A percentile compares a stretch with the other conserved stretches of the same genome.
Conservation (phyloP, 2,797 vertebrate species). For the Sitta carolinensis region DNA sequence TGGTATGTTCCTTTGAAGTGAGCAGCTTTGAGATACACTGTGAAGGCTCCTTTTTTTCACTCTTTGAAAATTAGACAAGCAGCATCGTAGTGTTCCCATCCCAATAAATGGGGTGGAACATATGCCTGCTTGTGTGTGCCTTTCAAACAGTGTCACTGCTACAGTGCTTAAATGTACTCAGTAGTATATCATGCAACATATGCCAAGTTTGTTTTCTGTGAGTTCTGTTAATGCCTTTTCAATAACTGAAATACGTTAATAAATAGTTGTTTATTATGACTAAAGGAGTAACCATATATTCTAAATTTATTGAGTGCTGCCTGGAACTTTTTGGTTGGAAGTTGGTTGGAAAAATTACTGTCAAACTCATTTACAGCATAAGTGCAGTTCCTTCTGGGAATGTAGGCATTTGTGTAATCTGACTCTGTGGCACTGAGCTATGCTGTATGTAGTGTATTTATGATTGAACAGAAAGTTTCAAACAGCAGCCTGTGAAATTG, state of each 20-base stretch:
- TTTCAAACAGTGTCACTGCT: not conserved
- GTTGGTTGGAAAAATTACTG: conserved; percentile 74
- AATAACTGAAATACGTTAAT: conserved; percentile 43
- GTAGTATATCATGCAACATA: not conserved
- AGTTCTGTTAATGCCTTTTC: conserved; percentile 60
- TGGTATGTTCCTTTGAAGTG: conserved; percentile 56
- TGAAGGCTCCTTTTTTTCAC: not conserved
- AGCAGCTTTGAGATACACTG: conserved; percentile 23
- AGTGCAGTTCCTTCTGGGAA: conserved; percentile 73
- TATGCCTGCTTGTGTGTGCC: not conserved
- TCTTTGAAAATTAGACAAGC: not conserved
- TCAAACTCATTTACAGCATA: conserved; percentile 71
- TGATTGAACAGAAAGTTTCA: conserved; percentile 84
- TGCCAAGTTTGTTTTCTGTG: conserved; percentile 19
- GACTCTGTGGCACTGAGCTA: conserved; percentile 74
- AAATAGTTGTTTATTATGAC: conserved; percentile 46
- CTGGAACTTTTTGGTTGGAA: conserved; percentile 67
- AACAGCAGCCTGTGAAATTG: conserved; percentile 85
- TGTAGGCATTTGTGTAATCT: conserved; percentile 77
- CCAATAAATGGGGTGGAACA: not conserved
- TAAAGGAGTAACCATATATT: conserved; percentile 34
- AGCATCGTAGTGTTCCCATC: not conserved
- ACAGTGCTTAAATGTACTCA: not conserved
- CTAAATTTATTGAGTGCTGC: conserved; percentile 68
- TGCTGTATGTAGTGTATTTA: conserved; percentile 79